Base-by-base conservation (phyloP, 1,140 invertebrate species). In the Hesperophylax magnus region DNA sequence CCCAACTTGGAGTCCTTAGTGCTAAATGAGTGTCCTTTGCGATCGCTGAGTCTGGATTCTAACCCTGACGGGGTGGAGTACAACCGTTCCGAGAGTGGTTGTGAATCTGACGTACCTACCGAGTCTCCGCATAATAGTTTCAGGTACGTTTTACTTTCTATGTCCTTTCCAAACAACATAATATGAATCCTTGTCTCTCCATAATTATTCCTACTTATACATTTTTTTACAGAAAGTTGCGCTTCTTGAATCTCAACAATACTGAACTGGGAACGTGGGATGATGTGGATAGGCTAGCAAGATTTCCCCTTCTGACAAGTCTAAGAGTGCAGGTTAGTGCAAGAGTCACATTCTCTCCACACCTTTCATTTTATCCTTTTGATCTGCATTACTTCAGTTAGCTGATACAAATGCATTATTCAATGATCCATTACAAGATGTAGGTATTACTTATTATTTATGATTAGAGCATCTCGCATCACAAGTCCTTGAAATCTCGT, bases 191-290 rank as follows among this genome's bases (percentile, higher is more conserved):
- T 34, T 69, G 14, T 69, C 5, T 71, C 22, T 71, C 31, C 47
- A n/a, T 52, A 9, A 18, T 47, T 71, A 18, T 47, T 71, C 15
- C 39, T 1, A 52, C 22, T 8, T 52, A 20, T 52, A 9, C n/a
- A 67, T 84, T 81, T 72, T 54, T 81, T 75, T 96, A 93, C 87
- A 92, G 92, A 58, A 92, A 92, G 84, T 90, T 97, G 54, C 91
- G 93, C 85, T 93, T 95, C 87, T 90, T 98, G 11, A 97, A 97
- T 87, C 90, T 98, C 18, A 97, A 96, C 86, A 95, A 95, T 74
- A 96, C 96, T 0, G 90, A 94, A 24, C 87, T 98, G 31, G 91
- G 93, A 15, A 94, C 94, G 14, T 98, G 97, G 97, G 93, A 95
- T 84, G 96, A 98, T 85, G 93, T 98, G 69, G 96, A 97, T 84